Evolutionary conservation across 2,797 vertebrate genomes (phyloP), one percentile per base, ranked within the genome.

Genomic region (Graptemys geographica): DNA sequence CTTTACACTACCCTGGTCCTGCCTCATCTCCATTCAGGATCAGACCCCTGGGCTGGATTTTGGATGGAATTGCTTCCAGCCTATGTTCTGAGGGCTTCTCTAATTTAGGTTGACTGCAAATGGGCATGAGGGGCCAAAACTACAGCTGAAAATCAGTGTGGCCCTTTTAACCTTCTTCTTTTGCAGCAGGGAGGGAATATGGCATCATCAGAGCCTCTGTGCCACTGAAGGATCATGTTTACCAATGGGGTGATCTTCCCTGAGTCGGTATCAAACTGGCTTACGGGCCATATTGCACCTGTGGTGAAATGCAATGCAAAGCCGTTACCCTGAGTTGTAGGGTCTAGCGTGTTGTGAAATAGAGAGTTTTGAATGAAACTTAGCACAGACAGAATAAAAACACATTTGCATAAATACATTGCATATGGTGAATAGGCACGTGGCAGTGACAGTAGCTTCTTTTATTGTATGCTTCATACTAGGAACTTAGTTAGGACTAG

Each of bases 21-120:
- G 25, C 52, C 11, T 94, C 12, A 89, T 59, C 25, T 83, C 55
- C 74, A 21, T 84, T 21, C 81, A 21, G 25, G 41, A 76, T 76
- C 41, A 47, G 12, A 27, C 44, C 25, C 12, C 5, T 74, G 25
- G 74, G 12, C 25, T 78, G 44, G 62, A 53, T 91, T 69, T 47
- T 91, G 76, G 25, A 90, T 84, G 74, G 11, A 56, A 44, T 19
- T 86, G 72, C 49, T 79, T 23, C 11, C 52, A 21, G 33, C 25
- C 79, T 87, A 25, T 87, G 85, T 95, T 93, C 89, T 92, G 74
- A 86, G 52, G 18, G 28, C 1, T 1, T 81, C 86, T 92, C 84
- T 78, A 78, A 47, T 47, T 47, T 49, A 78, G 47, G 74, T 47
- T 87, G 11, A 51, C 80, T 25, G 11, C 4, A 28, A 44, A 47